phyloP scores from a whole-genome alignment of 1,140 invertebrate species.

The Pentalonia nigronervosa region DNA sequence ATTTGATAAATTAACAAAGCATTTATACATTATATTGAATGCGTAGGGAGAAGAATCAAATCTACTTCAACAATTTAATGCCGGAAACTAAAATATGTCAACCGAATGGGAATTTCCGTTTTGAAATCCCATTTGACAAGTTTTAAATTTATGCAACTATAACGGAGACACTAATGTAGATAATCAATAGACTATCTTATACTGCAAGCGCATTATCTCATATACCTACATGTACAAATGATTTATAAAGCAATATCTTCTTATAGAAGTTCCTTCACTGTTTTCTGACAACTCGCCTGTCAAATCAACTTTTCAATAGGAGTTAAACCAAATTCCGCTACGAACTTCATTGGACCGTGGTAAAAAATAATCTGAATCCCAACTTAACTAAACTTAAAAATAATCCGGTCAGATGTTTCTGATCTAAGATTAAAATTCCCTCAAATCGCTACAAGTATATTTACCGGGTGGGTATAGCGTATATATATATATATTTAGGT shows the following conservation, averaged over 20 bases:
- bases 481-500: background rate
- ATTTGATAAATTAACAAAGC: background rate
- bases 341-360: background rate
- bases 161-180: background rate
- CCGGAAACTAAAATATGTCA: background rate
- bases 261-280: background rate
- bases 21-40: background rate
- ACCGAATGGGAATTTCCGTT: background rate
- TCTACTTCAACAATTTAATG: background rate
- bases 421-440: background rate
- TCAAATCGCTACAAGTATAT: constrained; percentile 8
- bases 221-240: background rate
- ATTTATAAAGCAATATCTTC: background rate
- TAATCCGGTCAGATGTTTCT: background rate
- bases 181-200: background rate
- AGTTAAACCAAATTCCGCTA: background rate
- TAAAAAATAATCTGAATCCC: background rate
- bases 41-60: background rate
- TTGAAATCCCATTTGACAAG: background rate
- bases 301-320: background rate
- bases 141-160: background rate
- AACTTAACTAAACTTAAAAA: constrained; percentile 9
- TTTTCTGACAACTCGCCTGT: background rate
- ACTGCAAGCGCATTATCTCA: background rate
- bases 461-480: background rate